Percentiles rank a stretch among this genome's conserved stretches.
These are phyloP conservation scores for Ametastegia equiseti DNA, from an alignment of 2,888 invertebrate genomes.

Conservation along the genomic window DNA sequence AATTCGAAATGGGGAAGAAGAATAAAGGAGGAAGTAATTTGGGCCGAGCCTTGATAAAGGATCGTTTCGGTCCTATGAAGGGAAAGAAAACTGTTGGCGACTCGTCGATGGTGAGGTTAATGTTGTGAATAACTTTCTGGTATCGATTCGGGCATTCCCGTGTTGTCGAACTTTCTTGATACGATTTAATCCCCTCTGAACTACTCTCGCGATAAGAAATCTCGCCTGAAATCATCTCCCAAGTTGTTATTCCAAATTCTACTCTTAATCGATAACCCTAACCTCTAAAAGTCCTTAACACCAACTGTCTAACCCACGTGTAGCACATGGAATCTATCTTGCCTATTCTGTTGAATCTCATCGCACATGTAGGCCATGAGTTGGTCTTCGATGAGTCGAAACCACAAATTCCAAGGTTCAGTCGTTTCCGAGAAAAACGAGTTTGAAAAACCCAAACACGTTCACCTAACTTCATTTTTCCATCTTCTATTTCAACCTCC, in stretches of 20 bases:
- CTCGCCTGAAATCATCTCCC: neutral
- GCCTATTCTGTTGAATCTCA: too few species aligned
- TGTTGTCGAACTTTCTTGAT: constrained; percentile 36
- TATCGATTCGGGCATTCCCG: neutral
- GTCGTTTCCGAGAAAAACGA: too few species aligned
- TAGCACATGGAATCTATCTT: too few species aligned
- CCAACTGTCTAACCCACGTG: too few species aligned
- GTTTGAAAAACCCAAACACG: too few species aligned
- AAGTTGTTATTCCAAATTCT: neutral
- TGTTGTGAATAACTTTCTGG: neutral
- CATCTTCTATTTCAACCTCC: too few species aligned
- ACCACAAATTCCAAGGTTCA: too few species aligned
- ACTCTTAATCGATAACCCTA: neutral
- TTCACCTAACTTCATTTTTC: too few species aligned
- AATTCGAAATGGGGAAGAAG: constrained; percentile 84
- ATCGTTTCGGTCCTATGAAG: constrained; percentile 83
- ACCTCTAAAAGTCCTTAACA: neutral
- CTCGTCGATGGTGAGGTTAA: constrained; percentile 83
- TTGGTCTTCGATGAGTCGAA: too few species aligned
- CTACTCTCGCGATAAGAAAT: neutral
- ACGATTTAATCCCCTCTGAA: constrained; percentile 47
- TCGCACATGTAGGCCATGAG: too few species aligned
- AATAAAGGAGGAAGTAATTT: constrained; percentile 79
- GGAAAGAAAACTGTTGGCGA: constrained; percentile 83
- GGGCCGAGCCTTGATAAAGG: constrained; percentile 86